Evolutionary conservation across 2,113 vertebrate genomes (phyloP), one percentile per base, ranked within the genome.

Genomic region (Trematocara variabile): DNA sequence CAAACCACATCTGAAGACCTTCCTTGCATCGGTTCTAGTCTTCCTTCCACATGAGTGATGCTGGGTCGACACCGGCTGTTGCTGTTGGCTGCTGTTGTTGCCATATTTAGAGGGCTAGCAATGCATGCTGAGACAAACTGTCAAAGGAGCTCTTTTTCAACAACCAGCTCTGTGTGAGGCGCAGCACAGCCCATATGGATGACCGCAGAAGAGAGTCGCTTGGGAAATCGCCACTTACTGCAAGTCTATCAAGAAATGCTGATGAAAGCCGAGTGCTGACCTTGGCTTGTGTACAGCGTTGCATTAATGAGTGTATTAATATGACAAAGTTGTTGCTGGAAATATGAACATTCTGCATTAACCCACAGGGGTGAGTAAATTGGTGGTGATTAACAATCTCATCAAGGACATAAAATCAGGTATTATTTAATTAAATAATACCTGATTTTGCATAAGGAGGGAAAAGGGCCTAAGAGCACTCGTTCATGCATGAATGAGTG

Each of bases 101-200:
- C 91, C 89, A 91, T 89, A 91, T 92, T 94, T 90, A 94, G 90
- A 78, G 46, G 81, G 85, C 83, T 50, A 50, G 81, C 50, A 2
- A 55, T 80, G 87, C 73, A 55, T 25, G 77, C 54, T 25, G 65
- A 84, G 87, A 84, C 90, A 91, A 86, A 82, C 83, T 88, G 84
- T 90, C 89, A 91, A 63, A 83, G 79, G 82, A 85, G 87, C 88
- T 90, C 82, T 85, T 88, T 84, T 85, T 87, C 73, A 89, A 85
- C 82, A 60, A 65, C 56, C 44, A 75, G 68, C 86, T 83, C 58
- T 41, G 25, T 16, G 81, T 37, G 84, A 77, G 82, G 78, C 8
- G 52, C 55, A 80, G 79, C 41, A 2, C 68, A 37, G 83, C 22
- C 84, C 86, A 87, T 88, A 84, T 84, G 91, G 86, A 91, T 53